Evolutionary conservation across 2,888 invertebrate species (phyloP).

Genomic region (Lissonota sp.): DNA sequence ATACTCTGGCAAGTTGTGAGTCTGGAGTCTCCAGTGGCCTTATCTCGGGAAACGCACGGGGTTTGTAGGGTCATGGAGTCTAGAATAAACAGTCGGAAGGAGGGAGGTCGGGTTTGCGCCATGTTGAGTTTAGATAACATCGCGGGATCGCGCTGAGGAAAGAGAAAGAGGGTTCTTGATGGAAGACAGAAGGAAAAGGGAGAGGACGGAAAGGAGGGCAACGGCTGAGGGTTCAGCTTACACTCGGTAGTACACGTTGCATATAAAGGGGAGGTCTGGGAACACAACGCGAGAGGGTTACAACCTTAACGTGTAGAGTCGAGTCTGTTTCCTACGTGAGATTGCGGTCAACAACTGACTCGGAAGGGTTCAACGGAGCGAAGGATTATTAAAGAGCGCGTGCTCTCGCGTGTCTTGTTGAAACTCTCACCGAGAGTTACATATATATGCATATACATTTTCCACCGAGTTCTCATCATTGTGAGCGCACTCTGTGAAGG

Average conservation of each 20-base stretch:
- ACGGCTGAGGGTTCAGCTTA: conserved; percentile 17
- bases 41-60: conserved; percentile 5
- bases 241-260: conserved; percentile 3
- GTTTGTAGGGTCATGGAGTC: conserved; percentile 33
- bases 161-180: not conserved
- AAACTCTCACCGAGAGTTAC: conserved; percentile 13
- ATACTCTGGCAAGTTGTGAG: conserved; percentile 31
- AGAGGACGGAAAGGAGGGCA: not conserved
- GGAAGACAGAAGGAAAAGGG: not conserved
- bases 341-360: conserved; percentile 74
- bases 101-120: conserved; percentile 22
- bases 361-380: conserved; percentile 66
- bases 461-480: not conserved
- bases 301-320: conserved; percentile 38
- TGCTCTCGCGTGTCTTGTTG: conserved; percentile 59
- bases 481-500: not conserved
- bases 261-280: conserved; percentile 6
- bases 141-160: not conserved
- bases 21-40: conserved; percentile 26
- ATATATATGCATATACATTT: not conserved
- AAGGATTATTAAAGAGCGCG: conserved; percentile 69
- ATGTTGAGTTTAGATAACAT: conserved; percentile 59
- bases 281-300: conserved; percentile 21
- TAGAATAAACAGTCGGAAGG: conserved; percentile 50
- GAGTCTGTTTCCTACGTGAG: conserved; percentile 67